A percentile compares a stretch with the other conserved stretches of the same genome.
phyloP scores from a whole-genome alignment of 2,797 vertebrate genomes.

The Intellagama lesueurii region DNA sequence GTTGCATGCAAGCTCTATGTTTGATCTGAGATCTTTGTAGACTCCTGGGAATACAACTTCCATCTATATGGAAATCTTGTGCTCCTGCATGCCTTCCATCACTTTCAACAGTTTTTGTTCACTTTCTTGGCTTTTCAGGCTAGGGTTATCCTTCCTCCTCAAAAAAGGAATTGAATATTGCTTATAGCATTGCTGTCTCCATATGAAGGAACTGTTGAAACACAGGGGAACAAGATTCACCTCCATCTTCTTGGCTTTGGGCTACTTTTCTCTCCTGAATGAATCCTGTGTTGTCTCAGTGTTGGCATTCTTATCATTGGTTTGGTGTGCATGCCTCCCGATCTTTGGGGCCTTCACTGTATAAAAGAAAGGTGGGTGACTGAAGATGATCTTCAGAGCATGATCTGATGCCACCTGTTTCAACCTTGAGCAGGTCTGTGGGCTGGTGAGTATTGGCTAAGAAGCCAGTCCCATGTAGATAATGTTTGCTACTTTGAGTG shows the following conservation, averaged over 20 bases:
- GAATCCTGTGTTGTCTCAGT: background rate
- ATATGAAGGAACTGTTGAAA: background rate
- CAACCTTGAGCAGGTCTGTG: background rate
- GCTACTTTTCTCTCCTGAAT: background rate
- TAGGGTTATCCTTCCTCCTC: background rate
- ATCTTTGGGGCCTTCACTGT: background rate
- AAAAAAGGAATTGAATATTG: background rate
- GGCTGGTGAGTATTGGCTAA: background rate
- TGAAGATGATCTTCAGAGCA: background rate
- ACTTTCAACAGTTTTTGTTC: background rate
- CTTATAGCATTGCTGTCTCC: background rate
- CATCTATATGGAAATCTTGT: constrained; percentile 38
- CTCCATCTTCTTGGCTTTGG: background rate
- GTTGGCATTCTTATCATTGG: background rate
- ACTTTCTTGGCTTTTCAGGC: constrained; percentile 22
- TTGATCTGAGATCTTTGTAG: constrained; percentile 25
- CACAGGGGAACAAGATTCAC: background rate
- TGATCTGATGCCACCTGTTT: background rate
- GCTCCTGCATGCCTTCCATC: constrained; percentile 27
- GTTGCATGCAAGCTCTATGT: constrained; percentile 10
- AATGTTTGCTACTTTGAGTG: background rate
- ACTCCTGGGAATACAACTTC: constrained; percentile 24
- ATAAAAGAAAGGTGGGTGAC: background rate
- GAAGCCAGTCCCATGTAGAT: background rate
- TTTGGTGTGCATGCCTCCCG: constrained; percentile 9